Conservation (phyloP, 2,797 vertebrate species). For the Mormyrops boulengeri region DNA sequence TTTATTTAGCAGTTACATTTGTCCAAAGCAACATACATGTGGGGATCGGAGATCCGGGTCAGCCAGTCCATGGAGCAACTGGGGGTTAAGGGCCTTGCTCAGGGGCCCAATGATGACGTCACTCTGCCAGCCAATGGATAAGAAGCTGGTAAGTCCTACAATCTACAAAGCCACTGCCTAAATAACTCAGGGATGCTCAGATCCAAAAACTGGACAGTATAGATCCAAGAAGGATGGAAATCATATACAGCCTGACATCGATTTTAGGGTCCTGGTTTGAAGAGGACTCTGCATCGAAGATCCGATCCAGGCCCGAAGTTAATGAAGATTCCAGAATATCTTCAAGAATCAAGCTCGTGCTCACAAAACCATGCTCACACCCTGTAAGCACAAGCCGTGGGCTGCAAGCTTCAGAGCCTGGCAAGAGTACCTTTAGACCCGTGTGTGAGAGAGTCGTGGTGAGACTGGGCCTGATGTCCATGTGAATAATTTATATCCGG, state of each 20-base stretch:
- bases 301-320: background rate
- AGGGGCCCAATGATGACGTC: background rate
- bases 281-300: background rate
- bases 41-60: background rate
- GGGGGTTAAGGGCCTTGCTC: background rate
- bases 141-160: background rate
- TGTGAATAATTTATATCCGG: background rate
- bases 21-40: background rate
- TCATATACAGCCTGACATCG: background rate
- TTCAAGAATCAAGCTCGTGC: background rate
- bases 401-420: background rate
- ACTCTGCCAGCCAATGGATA: background rate
- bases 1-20: background rate
- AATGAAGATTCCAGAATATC: background rate
- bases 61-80: background rate
- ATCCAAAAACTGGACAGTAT: background rate
- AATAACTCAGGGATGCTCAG: background rate
- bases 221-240: background rate
- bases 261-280: background rate
- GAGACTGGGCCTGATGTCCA: background rate
- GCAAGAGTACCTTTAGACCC: background rate
- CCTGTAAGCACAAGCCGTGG: background rate
- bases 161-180: background rate
- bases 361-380: background rate
- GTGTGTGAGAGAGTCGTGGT: background rate